Evolutionary conservation across 1,140 invertebrate species (phyloP).

Genomic region (Brachionus rotundiformis): DNA sequence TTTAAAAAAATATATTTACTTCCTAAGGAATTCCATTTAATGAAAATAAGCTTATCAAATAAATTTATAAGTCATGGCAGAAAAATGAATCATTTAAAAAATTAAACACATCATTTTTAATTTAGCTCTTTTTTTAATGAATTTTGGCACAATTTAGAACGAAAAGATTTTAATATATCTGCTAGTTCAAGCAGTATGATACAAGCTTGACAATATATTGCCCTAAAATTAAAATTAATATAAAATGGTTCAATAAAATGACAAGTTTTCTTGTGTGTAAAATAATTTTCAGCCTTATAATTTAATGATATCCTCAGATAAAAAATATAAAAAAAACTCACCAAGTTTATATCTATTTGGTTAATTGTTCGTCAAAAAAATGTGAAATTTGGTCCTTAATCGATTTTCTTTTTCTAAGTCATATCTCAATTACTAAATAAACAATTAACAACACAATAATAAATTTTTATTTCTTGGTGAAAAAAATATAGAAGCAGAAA

Average conservation of each 20-base stretch:
- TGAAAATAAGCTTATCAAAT: neutral
- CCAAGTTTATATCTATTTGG: neutral
- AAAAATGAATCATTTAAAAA: neutral
- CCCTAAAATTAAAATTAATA: neutral
- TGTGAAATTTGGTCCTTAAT: neutral
- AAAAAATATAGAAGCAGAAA: neutral
- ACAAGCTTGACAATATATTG: neutral
- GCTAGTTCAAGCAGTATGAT: neutral
- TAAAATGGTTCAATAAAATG: conserved; percentile 12
- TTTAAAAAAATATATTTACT: no score
- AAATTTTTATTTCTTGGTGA: neutral
- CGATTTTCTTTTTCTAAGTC: neutral
- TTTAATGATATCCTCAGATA: neutral
- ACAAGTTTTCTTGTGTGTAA: neutral
- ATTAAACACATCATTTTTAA: neutral
- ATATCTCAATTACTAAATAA: neutral
- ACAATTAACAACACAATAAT: neutral
- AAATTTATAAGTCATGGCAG: neutral
- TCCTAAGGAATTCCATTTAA: neutral
- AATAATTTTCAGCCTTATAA: neutral
- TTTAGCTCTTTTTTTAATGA: neutral
- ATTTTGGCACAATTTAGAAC: neutral
- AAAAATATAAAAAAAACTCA: neutral
- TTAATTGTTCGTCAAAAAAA: neutral
- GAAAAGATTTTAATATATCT: neutral